Base-by-base conservation (phyloP, 2,113 vertebrate genomes). In the Sprattus sprattus region DNA sequence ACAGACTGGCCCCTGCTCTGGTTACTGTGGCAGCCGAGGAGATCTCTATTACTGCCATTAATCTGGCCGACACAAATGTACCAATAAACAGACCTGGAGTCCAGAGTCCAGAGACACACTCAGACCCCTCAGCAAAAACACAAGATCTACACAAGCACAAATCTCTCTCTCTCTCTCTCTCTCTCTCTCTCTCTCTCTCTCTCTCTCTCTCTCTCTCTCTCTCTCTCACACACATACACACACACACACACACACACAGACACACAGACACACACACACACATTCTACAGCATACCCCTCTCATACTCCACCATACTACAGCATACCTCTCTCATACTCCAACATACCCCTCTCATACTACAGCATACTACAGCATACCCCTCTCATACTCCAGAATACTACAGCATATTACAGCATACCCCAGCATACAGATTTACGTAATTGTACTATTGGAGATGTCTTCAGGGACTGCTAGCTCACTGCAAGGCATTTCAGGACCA, bases 21-120 rank as follows among this genome's bases (percentile, higher is more conserved):
- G 80, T 80, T 45, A 49, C 49, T 45, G 52, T 81, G 86, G 81
- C 60, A 47, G 52, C 45, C 64, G 52, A 46, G 39, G 83, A 84
- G 64, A 45, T 83, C 83, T 47, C 20, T 83, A 87, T 87, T 87
- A 84, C 67, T 84, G 83, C 82, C 78, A 87, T 71, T 87, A 81
- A 87, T 87, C 82, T 84, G 44, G 13, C 86, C 45, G 83, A 87
- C 75, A 81, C 54, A 60, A 71, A 83, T 60, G 83, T 25, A 57
- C 45, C 83, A 81, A 71, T 84, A 84, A 84, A 84, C 71, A 84
- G 54, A 64, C 75, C 67, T 80, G 64, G 49, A 39, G 75, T 39
- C 64, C 11, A 81, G 52, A 87, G 52, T 13, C 25, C 82, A 83
- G 47, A 57, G 82, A 83, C 85, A 86, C 81, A 25, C 54, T 39